Evolutionary conservation across 2,888 invertebrate genomes (phyloP).

Genomic region (Cetonia aurata): DNA sequence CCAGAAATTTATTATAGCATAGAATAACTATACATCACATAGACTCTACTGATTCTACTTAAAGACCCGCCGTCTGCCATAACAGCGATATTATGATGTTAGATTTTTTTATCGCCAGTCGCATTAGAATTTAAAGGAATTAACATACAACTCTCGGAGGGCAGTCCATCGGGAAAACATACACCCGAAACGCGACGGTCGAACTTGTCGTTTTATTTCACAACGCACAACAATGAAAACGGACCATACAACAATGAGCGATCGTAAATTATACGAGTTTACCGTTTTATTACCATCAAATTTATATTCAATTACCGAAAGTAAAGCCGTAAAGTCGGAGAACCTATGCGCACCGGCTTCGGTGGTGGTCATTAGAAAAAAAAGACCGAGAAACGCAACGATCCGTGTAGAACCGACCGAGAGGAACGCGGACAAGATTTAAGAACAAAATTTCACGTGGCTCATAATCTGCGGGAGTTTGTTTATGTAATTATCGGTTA

Average conservation of each 20-base stretch:
- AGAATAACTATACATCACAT: slow-evolving; percentile 26
- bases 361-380: slow-evolving; percentile 42
- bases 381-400: slow-evolving; percentile 10
- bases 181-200: slow-evolving; percentile 14
- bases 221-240: slow-evolving; percentile 40
- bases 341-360: slow-evolving; percentile 36
- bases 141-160: slow-evolving; percentile 31
- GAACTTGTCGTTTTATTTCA: slow-evolving; percentile 33
- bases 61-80: slow-evolving; percentile 13
- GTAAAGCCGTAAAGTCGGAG: slow-evolving; percentile 51
- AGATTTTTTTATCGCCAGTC: slow-evolving; percentile 30
- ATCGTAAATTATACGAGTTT: slow-evolving; percentile 51
- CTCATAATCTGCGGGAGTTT: slow-evolving; percentile 43
- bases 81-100: slow-evolving; percentile 38
- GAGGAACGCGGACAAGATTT: slow-evolving; percentile 35
- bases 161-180: slow-evolving; percentile 6
- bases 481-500: slow-evolving; percentile 44
- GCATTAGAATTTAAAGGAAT: slow-evolving; percentile 29
- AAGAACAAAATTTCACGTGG: slow-evolving; percentile 41
- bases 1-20: slow-evolving; percentile 36
- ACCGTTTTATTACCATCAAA: slow-evolving; percentile 52
- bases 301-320: slow-evolving; percentile 55
- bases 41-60: slow-evolving; percentile 18
- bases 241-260: slow-evolving; percentile 42
- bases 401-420: slow-evolving; percentile 4